Percentiles rank a stretch among this genome's conserved stretches.
Evolutionary conservation across 1,140 invertebrate genomes (phyloP).

Genomic region (Bathynomus jamesi): DNA sequence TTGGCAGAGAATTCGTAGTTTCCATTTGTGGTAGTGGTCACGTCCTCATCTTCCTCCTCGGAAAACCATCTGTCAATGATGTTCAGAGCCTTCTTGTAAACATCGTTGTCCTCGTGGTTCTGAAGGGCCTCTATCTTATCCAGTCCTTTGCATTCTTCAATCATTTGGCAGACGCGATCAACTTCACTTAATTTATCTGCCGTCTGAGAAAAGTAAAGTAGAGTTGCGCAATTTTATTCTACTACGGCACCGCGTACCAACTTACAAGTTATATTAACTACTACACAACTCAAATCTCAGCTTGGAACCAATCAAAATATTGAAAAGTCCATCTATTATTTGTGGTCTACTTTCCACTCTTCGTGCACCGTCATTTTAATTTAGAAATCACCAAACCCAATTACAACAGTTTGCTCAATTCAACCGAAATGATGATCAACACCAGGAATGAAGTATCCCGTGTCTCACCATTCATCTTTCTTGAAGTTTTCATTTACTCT

Average conservation of each 20-base stretch:
- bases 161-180: conserved; percentile 49
- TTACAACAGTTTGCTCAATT: no score
- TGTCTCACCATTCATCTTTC: no score
- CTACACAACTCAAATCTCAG: no score
- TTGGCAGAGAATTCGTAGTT: conserved; percentile 26
- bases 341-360: neutral
- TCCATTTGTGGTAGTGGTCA: conserved; percentile 23
- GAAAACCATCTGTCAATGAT: conserved; percentile 79
- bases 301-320: neutral
- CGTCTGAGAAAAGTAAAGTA: conserved; percentile 40
- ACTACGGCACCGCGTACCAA: no score
- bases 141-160: conserved; percentile 59
- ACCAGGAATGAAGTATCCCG: no score
- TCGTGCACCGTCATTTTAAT: no score
- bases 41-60: conserved; percentile 16
- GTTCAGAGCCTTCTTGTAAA: conserved; percentile 71
- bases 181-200: conserved; percentile 49
- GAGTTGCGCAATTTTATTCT: no score
- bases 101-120: conserved; percentile 63
- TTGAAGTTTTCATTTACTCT: no score
- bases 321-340: neutral
- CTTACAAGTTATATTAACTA: no score
- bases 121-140: conserved; percentile 68
- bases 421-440: no score
- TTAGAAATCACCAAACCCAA: no score